Conservation (phyloP, 2,797 vertebrate species). For the Cossypha polioptera region DNA sequence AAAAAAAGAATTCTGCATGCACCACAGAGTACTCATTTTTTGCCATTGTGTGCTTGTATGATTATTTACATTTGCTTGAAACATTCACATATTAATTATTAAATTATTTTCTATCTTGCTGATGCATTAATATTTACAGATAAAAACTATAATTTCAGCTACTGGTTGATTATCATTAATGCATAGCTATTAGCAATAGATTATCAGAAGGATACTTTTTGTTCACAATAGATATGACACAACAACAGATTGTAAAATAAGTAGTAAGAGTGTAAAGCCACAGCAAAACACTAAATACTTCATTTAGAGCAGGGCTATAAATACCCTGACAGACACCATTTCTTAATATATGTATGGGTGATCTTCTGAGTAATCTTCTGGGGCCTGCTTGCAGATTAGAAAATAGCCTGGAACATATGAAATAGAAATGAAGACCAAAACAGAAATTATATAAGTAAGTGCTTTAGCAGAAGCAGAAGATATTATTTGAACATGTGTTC, state of each 20-base stretch:
- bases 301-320: not conserved
- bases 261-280: not conserved
- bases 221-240: not conserved
- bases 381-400: not conserved
- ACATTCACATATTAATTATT: not conserved
- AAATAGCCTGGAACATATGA: not conserved
- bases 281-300: not conserved
- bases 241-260: not conserved
- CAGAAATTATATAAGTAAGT: not conserved
- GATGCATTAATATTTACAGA: not conserved
- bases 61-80: conserved; percentile 6
- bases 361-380: not conserved
- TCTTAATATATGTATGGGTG: not conserved
- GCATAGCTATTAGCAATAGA: not conserved
- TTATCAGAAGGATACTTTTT: not conserved
- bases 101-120: not conserved
- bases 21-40: not conserved
- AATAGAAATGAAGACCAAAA: not conserved
- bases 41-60: not conserved
- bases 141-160: not conserved
- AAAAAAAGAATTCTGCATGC: not conserved
- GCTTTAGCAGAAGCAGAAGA: not conserved
- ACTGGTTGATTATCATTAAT: not conserved
- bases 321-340: not conserved
- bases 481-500: not conserved